phyloP scores from a whole-genome alignment of 2,113 vertebrate species.

The Argyrosomus japonicus region DNA sequence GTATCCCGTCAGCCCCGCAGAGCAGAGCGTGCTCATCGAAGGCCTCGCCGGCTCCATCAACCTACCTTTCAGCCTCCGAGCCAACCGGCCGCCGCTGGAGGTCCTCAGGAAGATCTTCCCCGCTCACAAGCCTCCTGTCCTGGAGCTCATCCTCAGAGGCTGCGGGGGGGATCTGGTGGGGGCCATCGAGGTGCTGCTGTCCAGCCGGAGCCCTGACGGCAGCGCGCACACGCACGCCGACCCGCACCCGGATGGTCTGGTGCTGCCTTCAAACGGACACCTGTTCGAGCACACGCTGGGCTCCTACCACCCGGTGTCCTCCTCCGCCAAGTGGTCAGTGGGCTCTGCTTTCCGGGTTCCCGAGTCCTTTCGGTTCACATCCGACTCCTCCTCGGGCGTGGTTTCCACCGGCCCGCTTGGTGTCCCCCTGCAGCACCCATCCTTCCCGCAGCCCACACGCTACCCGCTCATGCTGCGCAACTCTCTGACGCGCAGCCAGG shows the following conservation, averaged over 20 bases:
- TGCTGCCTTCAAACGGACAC: constrained; percentile 90
- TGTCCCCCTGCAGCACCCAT: constrained; percentile 91
- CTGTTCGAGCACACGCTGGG: constrained; percentile 92
- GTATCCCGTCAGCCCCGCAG: constrained; percentile 82
- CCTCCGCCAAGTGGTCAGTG: constrained; percentile 96
- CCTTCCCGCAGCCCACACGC: constrained; percentile 93
- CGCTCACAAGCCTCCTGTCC: constrained; percentile 93
- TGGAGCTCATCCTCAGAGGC: constrained; percentile 96
- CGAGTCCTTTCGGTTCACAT: constrained; percentile 91
- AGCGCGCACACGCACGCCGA: constrained; percentile 52
- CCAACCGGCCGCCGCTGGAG: constrained; percentile 94
- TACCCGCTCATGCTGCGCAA: constrained; percentile 96
- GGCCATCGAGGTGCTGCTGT: constrained; percentile 95
- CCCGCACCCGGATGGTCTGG: constrained; percentile 82
- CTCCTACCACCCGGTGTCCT: constrained; percentile 92
- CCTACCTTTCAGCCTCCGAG: constrained; percentile 92
- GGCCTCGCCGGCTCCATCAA: constrained; percentile 91
- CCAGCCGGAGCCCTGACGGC: constrained; percentile 86
- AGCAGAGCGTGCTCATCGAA: constrained; percentile 91
- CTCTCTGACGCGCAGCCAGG: constrained; percentile 91
- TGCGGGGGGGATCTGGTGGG: constrained; percentile 96
- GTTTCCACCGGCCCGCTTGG: constrained; percentile 88
- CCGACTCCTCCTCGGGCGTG: constrained; percentile 86
- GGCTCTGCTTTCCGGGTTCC: constrained; percentile 97
- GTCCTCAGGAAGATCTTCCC: constrained; percentile 98